phyloP scores from a whole-genome alignment of 2,797 vertebrate genomes.

The Sebastes variabilis region DNA sequence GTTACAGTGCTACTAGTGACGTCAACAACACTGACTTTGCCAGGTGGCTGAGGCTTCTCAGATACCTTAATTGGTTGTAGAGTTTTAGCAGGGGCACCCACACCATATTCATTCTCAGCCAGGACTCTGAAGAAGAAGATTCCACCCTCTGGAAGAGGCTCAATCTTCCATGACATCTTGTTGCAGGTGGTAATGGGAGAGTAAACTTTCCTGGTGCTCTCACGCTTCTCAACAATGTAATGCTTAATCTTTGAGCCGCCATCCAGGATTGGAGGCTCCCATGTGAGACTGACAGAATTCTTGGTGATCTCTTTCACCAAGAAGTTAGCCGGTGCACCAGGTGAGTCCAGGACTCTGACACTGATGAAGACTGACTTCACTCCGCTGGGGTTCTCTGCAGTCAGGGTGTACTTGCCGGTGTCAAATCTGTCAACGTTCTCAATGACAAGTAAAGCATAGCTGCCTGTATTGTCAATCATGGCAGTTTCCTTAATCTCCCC shows the following conservation, averaged over 20 bases:
- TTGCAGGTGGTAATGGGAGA: constrained; percentile 93
- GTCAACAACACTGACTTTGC: constrained; percentile 94
- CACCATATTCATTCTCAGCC: constrained; percentile 97
- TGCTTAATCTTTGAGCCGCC: constrained; percentile 98
- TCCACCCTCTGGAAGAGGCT: constrained; percentile 94
- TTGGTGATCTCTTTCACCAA: constrained; percentile 95
- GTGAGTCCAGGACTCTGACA: constrained; percentile 95
- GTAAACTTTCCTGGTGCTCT: constrained; percentile 97
- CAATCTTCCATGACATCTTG: constrained; percentile 94
- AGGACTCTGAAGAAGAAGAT: constrained; percentile 95
- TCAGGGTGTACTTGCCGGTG: constrained; percentile 95
- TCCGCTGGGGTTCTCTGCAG: constrained; percentile 95
- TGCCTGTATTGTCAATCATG: constrained; percentile 92
- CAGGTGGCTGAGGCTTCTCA: constrained; percentile 97
- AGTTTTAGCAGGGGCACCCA: constrained; percentile 92
- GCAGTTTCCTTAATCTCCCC: constrained; percentile 94
- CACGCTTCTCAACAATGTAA: constrained; percentile 97
- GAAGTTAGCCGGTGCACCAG: constrained; percentile 93
- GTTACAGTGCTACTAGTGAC: constrained; percentile 92
- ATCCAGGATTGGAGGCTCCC: constrained; percentile 96
- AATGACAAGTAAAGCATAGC: constrained; percentile 94
- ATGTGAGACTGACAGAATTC: constrained; percentile 92
- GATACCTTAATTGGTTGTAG: constrained; percentile 93
- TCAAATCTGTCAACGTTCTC: constrained; percentile 97
- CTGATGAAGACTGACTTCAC: constrained; percentile 96